phyloP scores from a whole-genome alignment of 2,888 invertebrate species.

The Harmothoe impar region DNA sequence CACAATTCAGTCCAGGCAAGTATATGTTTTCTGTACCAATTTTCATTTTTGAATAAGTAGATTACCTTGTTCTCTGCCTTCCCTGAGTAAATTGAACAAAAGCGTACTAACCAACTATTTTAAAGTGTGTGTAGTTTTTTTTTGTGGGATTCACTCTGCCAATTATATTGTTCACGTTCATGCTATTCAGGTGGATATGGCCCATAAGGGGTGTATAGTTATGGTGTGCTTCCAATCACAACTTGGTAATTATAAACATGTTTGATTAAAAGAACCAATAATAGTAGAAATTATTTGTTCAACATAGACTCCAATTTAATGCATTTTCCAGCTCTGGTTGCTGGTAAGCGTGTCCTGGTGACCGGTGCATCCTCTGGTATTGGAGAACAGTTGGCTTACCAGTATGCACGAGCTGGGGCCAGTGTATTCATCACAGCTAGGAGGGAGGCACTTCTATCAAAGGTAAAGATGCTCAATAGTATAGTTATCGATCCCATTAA shows the following conservation, averaged over 20 bases:
- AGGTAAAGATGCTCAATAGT: constrained; percentile 51
- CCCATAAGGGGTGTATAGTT: no score
- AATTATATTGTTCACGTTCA: not conserved
- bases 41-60: not conserved
- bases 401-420: constrained; percentile 44
- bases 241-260: no score
- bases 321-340: constrained; percentile 56
- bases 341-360: constrained; percentile 53
- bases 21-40: not conserved
- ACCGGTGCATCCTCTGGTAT: constrained; percentile 62
- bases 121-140: constrained; percentile 24
- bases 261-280: no score
- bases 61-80: not conserved
- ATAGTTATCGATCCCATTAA: not conserved
- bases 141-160: not conserved
- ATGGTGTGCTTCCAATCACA: no score
- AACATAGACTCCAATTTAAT: no score
- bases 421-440: constrained; percentile 61
- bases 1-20: not conserved
- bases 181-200: not conserved
- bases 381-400: constrained; percentile 55
- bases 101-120: no score
- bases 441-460: constrained; percentile 58
- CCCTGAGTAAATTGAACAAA: not conserved
- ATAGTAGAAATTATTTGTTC: no score